Percentiles rank a stretch among this genome's conserved stretches.
phyloP scores from a whole-genome alignment of 2,797 vertebrate species.

The Channa striata region DNA sequence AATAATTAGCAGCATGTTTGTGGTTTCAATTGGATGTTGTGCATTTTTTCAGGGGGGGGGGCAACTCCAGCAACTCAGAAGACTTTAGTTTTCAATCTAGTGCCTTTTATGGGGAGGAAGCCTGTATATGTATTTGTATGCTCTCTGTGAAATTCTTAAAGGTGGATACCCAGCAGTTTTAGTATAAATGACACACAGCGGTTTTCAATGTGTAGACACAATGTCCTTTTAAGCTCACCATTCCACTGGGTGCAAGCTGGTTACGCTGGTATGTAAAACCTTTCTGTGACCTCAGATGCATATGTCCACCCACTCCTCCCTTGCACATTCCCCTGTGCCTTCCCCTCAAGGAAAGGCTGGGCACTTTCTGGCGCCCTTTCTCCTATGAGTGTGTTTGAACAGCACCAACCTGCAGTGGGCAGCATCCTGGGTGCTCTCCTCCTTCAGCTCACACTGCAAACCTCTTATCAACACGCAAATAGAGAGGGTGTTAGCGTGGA shows the following conservation, averaged over 20 bases:
- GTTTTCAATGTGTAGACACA: too few relatives aligned
- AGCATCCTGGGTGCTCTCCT: conserved; percentile 54
- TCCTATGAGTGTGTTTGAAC: conserved; percentile 52
- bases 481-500: conserved; percentile 62
- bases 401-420: conserved; percentile 47
- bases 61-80: conserved; percentile 42
- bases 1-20: conserved; percentile 63
- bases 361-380: conserved; percentile 41
- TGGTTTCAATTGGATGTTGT: conserved; percentile 59
- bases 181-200: too few relatives aligned
- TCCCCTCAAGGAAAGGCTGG: conserved; percentile 51
- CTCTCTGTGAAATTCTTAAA: conserved; percentile 39
- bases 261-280: conserved; percentile 29
- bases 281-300: conserved; percentile 14
- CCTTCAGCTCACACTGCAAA: conserved; percentile 49
- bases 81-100: conserved; percentile 48
- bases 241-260: conserved; percentile 5
- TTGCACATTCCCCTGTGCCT: conserved; percentile 17
- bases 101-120: conserved; percentile 39
- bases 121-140: conserved; percentile 18
- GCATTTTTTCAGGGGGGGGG: conserved; percentile 46
- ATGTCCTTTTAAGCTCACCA: conserved; percentile 30
- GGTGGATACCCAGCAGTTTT: conserved; percentile 10
- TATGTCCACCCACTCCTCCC: conserved; percentile 42
- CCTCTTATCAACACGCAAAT: conserved; percentile 72